Conservation (phyloP, 53 echinoderm and acorn worm species). For the Echinometra lucunter region DNA sequence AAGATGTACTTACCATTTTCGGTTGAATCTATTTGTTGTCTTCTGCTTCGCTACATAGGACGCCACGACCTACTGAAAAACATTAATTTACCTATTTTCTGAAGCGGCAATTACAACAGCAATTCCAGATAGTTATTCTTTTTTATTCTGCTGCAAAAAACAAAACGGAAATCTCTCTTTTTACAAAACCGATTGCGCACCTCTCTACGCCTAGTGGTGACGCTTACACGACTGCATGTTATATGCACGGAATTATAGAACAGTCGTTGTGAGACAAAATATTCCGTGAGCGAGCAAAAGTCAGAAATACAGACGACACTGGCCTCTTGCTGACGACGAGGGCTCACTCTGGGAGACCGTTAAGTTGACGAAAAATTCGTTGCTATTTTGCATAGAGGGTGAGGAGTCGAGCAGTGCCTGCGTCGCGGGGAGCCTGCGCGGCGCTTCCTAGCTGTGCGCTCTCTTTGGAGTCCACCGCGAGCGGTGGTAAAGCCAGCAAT, state of each 20-base stretch:
- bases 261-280: slow-evolving; percentile 27
- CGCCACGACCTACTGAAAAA: not conserved
- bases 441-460: slow-evolving; percentile 22
- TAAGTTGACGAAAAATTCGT: not conserved
- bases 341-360: slow-evolving; percentile 65
- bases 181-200: not conserved
- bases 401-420: not conserved
- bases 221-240: not conserved
- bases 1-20: slow-evolving; percentile 37
- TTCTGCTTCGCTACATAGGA: not conserved
- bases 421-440: not conserved
- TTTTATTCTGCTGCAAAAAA: not conserved
- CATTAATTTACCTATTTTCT: not conserved
- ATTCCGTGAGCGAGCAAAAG: slow-evolving; percentile 32
- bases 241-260: not conserved
- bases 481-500: slow-evolving; percentile 19
- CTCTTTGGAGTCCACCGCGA: not conserved
- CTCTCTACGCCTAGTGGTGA: not conserved
- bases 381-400: not conserved
- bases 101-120: not conserved
- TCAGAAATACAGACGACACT: slow-evolving; percentile 51
- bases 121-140: not conserved
- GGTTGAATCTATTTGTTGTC: not conserved
- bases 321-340: slow-evolving; percentile 6
- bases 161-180: not conserved